Base-by-base conservation (phyloP, 2,113 vertebrate genomes). In the Rhipidura dahli region DNA sequence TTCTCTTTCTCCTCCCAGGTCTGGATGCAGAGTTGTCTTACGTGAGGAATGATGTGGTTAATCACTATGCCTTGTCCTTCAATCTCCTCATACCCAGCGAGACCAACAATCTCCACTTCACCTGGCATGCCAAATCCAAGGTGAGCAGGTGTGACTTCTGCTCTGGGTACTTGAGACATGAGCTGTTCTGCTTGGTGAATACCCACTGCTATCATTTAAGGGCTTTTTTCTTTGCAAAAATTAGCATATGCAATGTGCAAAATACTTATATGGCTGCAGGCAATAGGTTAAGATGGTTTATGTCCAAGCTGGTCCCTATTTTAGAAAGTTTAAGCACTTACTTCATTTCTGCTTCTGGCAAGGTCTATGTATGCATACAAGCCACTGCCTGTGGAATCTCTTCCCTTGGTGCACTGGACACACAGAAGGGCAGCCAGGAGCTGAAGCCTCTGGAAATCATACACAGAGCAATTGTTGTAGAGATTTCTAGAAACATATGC, bases 21-120 rank as follows among this genome's bases (percentile, higher is more conserved):
- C 98, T 99, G 27, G 99, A 99, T 94, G 99, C 99, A 61, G 99
- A 99, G 97, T 97, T 99, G 79, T 99, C 99, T 92, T 99, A 99
- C 1, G 99, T 99, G 95, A 98, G 99, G 90, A 99, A 99, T 61
- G 99, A 99, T 71, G 98, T 99, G 95, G 98, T 99, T 84, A 99
- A 99, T 98, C 98, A 98, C 95, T 99, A 99, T 2, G 99, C 99
- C 1, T 98, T 99, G 35, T 99, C 99, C 86, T 99, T 99, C 98
- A 99, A 99, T 87, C 98, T 99, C 87, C 98, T 99, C 9, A 98
- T 99, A 86, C 99, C 99, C 93, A 99, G 98, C 1, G 99, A 99
- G 95, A 99, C 99, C 96, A 99, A 99, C 98, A 99, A 97, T 89
- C 98, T 99, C 70, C 99, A 99, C 95, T 99, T 99, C 97, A 99